These are phyloP conservation scores for Sebastes kiyomatsui DNA, from an alignment of 2,797 vertebrate species.

Conservation along the genomic window DNA sequence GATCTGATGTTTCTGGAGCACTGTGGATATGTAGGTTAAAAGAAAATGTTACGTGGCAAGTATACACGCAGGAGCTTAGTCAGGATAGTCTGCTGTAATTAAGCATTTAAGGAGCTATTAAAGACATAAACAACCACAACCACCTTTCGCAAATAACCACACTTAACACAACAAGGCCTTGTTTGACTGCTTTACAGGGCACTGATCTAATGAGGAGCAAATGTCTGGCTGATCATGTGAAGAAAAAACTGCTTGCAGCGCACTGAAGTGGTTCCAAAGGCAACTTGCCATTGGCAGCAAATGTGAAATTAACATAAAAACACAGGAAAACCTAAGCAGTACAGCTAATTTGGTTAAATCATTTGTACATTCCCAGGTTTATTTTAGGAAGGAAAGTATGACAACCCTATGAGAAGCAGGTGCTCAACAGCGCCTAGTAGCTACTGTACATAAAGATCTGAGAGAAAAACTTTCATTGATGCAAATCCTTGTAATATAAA, in stretches of 20 bases:
- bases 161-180: constrained; percentile 50
- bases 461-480: not conserved
- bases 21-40: constrained; percentile 11
- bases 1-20: constrained; percentile 3
- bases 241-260: constrained; percentile 31
- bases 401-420: not conserved
- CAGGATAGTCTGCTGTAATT: constrained; percentile 30
- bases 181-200: constrained; percentile 54
- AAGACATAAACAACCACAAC: constrained; percentile 52
- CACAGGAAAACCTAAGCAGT: not conserved
- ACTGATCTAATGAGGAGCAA: constrained; percentile 68
- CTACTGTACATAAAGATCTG: not conserved
- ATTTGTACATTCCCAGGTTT: not conserved
- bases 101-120: constrained; percentile 53
- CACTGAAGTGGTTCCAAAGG: constrained; percentile 24
- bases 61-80: constrained; percentile 47
- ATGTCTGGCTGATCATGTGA: constrained; percentile 58
- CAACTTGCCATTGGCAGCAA: constrained; percentile 11
- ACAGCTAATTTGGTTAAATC: not conserved
- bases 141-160: constrained; percentile 42
- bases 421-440: not conserved
- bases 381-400: not conserved
- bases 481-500: not conserved
- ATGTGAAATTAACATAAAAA: constrained; percentile 17
- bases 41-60: constrained; percentile 29